Evolutionary conservation across 2,113 vertebrate genomes (phyloP).

Genomic region (Leiothrix lutea): DNA sequence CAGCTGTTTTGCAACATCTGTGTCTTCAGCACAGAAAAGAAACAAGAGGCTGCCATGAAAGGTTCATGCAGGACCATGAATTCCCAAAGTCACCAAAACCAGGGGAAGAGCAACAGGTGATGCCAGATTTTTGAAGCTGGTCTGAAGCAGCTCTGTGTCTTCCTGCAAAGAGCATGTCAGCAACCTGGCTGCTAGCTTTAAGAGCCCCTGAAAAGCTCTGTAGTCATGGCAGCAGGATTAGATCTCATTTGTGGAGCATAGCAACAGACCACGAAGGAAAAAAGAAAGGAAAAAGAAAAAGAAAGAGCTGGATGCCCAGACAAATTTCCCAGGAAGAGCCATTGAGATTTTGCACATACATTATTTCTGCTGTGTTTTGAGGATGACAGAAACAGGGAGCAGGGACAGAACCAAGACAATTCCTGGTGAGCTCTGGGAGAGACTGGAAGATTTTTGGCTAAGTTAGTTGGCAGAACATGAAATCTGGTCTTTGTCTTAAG

Average conservation of each 20-base stretch:
- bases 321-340: conserved; percentile 14
- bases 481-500: not conserved
- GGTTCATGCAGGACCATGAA: not conserved
- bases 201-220: conserved; percentile 55
- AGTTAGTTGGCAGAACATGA: not conserved
- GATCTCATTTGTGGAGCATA: conserved; percentile 52
- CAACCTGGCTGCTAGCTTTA: conserved; percentile 49
- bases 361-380: conserved; percentile 24
- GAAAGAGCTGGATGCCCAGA: conserved; percentile 39
- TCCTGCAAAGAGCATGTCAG: conserved; percentile 7
- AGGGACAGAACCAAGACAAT: not conserved
- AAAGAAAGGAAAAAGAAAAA: conserved; percentile 14
- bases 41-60: not conserved
- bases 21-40: not conserved
- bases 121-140: not conserved
- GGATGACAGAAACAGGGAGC: not conserved
- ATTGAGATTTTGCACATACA: not conserved
- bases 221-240: conserved; percentile 60
- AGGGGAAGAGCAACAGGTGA: not conserved
- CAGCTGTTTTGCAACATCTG: not conserved
- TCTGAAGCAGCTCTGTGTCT: conserved; percentile 18
- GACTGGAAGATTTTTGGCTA: not conserved
- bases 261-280: conserved; percentile 17
- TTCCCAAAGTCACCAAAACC: not conserved
- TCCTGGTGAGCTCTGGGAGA: not conserved